phyloP scores from a whole-genome alignment of 2,888 invertebrate genomes.

The Gymnocheta viridis region DNA sequence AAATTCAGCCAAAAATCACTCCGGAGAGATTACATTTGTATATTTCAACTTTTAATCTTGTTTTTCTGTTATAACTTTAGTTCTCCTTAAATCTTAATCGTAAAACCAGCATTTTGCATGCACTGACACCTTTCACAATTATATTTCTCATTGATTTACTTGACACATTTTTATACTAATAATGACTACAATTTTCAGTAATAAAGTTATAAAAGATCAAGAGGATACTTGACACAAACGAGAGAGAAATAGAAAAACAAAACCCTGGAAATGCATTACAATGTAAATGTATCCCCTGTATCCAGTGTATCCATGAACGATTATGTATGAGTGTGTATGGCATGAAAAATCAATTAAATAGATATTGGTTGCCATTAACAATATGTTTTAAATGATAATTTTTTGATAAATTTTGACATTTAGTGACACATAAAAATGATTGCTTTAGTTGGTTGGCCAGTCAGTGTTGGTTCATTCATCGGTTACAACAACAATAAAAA shows the following conservation, averaged over 20 bases:
- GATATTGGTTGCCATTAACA: conserved; percentile 64
- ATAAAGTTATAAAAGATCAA: background rate
- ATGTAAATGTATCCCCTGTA: background rate
- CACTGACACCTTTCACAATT: background rate
- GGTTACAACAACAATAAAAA: too few relatives aligned
- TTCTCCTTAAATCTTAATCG: background rate
- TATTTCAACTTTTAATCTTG: too few relatives aligned
- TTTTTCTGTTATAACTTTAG: too few relatives aligned
- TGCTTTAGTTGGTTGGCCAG: conserved; percentile 14
- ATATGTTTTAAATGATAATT: conserved; percentile 63
- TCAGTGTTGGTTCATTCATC: background rate
- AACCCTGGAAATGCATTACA: background rate
- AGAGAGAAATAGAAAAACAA: too few relatives aligned
- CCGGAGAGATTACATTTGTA: too few relatives aligned
- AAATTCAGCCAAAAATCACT: too few relatives aligned
- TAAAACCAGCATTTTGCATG: background rate
- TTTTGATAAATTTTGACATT: conserved; percentile 62
- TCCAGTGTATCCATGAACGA: background rate
- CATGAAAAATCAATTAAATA: conserved; percentile 62
- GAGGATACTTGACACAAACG: background rate
- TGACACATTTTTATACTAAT: background rate
- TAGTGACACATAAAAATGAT: conserved; percentile 69
- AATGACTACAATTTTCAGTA: background rate
- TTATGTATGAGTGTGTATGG: background rate
- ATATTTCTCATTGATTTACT: background rate